A percentile compares a stretch with the other conserved stretches of the same genome.
phyloP scores from a whole-genome alignment of 2,797 vertebrate genomes.

The Malacoctenus gilli region DNA sequence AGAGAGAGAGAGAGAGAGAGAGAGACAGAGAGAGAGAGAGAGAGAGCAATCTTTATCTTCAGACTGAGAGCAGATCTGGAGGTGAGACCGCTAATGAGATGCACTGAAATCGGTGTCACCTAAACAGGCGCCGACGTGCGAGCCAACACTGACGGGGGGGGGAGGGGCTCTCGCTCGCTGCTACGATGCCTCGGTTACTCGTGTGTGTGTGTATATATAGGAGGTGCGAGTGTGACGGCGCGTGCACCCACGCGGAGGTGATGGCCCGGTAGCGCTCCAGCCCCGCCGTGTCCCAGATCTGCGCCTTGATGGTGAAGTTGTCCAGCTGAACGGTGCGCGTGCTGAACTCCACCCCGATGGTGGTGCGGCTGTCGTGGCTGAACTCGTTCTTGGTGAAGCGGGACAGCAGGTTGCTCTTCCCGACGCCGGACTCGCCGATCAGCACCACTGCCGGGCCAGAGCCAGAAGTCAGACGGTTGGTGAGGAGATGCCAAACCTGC shows the following conservation, averaged over 20 bases:
- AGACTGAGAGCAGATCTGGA: no score
- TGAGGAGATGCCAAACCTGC: no score
- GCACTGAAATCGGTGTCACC: slow-evolving; percentile 1
- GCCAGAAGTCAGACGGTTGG: no score
- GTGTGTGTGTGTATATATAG: not conserved
- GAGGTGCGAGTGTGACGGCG: no score
- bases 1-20: no score
- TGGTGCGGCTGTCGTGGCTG: slow-evolving; percentile 95
- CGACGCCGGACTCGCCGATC: slow-evolving; percentile 97
- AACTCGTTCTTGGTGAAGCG: slow-evolving; percentile 98
- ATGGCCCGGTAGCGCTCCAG: slow-evolving; percentile 97
- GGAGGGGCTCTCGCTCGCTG: not conserved
- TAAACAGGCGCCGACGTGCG: not conserved
- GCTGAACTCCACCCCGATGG: slow-evolving; percentile 97
- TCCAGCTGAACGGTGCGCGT: slow-evolving; percentile 93
- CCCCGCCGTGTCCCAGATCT: slow-evolving; percentile 98
- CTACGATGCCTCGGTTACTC: not conserved
- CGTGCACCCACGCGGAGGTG: slow-evolving; percentile 92
- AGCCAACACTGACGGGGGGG: not conserved
- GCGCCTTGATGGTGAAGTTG: slow-evolving; percentile 92
- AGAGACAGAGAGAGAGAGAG: no score
- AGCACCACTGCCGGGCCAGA: slow-evolving; percentile 85
- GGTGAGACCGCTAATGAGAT: slow-evolving; percentile 5
- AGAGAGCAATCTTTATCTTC: no score
- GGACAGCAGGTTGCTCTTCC: slow-evolving; percentile 95